Percentiles rank a stretch among this genome's conserved stretches.
These are phyloP conservation scores for Apocrypta bakeri DNA, from an alignment of 1,140 invertebrate genomes.

Conservation along the genomic window DNA sequence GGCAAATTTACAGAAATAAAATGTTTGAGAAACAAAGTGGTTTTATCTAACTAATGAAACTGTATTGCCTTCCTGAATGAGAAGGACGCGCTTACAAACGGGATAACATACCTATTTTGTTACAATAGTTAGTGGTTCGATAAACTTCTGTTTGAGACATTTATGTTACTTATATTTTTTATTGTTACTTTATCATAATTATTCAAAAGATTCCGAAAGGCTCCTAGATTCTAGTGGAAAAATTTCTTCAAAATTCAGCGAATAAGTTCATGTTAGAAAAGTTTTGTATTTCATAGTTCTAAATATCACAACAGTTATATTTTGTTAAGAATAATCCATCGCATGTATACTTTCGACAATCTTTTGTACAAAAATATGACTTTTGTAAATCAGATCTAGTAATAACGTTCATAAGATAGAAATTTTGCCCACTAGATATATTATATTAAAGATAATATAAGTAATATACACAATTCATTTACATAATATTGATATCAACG, in stretches of 20 bases:
- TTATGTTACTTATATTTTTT: neutral
- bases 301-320: neutral
- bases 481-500: conserved; percentile 44
- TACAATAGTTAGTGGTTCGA: conserved; percentile 30
- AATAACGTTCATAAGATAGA: neutral
- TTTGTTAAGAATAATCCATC: neutral
- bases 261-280: conserved; percentile 8
- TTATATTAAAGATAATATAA: conserved; percentile 27
- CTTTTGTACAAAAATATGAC: conserved; percentile 38
- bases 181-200: neutral
- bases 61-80: neutral
- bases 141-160: neutral
- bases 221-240: conserved; percentile 21
- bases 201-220: conserved; percentile 28
- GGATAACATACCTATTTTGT: neutral
- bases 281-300: conserved; percentile 11
- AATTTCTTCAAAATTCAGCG: conserved; percentile 9
- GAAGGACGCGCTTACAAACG: conserved; percentile 2
- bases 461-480: conserved; percentile 50
- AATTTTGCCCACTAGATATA: conserved; percentile 26
- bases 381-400: conserved; percentile 6
- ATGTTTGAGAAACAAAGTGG: neutral
- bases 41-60: neutral
- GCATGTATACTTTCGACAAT: conserved; percentile 16
- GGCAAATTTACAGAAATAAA: neutral